Percentiles rank a stretch among this genome's conserved stretches.
phyloP scores from a whole-genome alignment of 2,797 vertebrate species.

The Diglossa cyanea region DNA sequence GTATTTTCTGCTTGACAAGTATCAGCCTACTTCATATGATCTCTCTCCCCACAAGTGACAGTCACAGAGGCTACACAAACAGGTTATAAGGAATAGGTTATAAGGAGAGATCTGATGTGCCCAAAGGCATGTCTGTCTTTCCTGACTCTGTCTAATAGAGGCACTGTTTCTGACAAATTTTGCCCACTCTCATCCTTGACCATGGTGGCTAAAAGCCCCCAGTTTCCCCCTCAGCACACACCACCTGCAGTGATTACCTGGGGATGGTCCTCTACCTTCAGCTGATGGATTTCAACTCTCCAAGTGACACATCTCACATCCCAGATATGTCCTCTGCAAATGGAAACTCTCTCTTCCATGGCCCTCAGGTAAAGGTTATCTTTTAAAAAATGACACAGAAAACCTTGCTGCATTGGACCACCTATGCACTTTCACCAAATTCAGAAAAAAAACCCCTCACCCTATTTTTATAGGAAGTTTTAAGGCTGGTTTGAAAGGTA shows the following conservation, averaged over 20 bases:
- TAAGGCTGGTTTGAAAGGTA: not conserved
- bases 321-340: not conserved
- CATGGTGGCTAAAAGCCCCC: not conserved
- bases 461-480: not conserved
- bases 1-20: not conserved
- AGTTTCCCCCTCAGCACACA: not conserved
- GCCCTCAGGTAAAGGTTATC: not conserved
- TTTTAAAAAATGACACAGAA: not conserved
- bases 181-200: not conserved
- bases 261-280: not conserved
- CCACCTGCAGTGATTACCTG: not conserved
- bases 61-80: not conserved
- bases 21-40: not conserved
- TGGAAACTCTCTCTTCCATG: not conserved
- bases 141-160: not conserved
- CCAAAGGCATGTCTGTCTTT: not conserved
- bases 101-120: not conserved
- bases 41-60: not conserved
- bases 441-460: not conserved
- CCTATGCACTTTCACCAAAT: not conserved
- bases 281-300: not conserved
- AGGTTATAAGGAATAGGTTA: not conserved
- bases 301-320: not conserved
- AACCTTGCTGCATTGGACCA: not conserved
- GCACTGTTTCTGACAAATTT: not conserved